Conservation (phyloP, 2,797 vertebrate species). For the Pipistrellus pipistrellus region DNA sequence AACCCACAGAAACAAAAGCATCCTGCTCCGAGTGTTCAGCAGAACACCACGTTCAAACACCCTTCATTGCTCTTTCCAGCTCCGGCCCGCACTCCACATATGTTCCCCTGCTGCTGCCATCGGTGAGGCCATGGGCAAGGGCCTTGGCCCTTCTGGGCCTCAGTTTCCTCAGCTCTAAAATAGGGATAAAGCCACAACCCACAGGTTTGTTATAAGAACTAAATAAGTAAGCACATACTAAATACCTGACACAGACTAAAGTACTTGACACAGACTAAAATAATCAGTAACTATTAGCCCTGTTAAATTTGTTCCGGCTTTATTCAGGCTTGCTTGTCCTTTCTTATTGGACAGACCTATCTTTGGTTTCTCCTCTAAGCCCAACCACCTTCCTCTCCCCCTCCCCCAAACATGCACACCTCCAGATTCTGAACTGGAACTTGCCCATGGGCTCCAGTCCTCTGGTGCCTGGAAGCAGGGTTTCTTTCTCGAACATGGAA, state of each 20-base stretch:
- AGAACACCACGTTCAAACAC: background rate
- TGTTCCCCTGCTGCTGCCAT: background rate
- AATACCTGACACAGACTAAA: background rate
- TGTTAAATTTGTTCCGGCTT: background rate
- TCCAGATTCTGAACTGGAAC: background rate
- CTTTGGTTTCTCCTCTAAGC: background rate
- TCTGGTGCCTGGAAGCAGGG: background rate
- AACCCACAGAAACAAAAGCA: background rate
- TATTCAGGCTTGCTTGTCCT: background rate
- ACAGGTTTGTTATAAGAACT: background rate
- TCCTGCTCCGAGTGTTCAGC: background rate
- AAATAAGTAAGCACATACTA: background rate
- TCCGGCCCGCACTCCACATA: background rate
- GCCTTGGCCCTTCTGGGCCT: background rate
- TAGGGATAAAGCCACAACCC: background rate
- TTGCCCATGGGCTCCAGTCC: background rate
- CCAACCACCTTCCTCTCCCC: background rate
- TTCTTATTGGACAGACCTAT: background rate
- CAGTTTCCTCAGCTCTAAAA: constrained; percentile 5
- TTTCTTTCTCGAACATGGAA: background rate
- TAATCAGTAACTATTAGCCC: background rate
- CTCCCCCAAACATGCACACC: background rate
- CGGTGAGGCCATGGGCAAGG: background rate
- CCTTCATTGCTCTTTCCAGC: background rate
- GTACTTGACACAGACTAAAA: too few relatives aligned